Conservation (phyloP, 1,140 invertebrate species). For the Zaprionus davidi region DNA sequence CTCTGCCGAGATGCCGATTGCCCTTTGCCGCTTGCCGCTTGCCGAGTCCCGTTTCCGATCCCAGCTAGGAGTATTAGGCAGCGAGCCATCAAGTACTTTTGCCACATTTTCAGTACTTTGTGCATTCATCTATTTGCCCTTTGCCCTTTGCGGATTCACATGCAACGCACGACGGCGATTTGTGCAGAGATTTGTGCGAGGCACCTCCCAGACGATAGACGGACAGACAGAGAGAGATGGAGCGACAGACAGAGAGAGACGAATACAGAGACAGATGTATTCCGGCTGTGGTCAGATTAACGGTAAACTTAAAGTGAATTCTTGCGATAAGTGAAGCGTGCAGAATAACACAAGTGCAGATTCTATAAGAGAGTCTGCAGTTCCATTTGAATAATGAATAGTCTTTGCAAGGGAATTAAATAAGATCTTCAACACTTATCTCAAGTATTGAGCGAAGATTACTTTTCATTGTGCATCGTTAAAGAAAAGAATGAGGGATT, state of each 20-base stretch:
- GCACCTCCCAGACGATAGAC: background rate
- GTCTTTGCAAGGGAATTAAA: too few relatives aligned
- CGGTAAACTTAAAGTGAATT: background rate
- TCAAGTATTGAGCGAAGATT: too few relatives aligned
- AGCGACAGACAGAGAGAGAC: background rate
- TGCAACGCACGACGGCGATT: constrained; percentile 26
- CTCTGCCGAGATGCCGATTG: background rate
- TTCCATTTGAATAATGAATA: background rate
- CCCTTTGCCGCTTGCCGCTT: background rate
- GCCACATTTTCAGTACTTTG: constrained; percentile 37
- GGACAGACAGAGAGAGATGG: background rate
- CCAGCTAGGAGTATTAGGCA: background rate
- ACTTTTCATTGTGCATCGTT: too few relatives aligned
- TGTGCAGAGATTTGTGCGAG: constrained; percentile 1
- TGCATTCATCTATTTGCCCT: constrained; percentile 32
- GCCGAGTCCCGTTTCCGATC: background rate
- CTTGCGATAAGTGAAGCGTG: background rate
- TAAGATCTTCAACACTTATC: too few relatives aligned
- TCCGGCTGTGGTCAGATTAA: background rate
- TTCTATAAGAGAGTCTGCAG: background rate
- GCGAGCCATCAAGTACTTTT: constrained; percentile 26
- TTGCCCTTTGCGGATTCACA: constrained; percentile 36
- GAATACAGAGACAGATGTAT: background rate
- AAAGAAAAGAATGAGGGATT: too few relatives aligned
- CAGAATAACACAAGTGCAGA: background rate